phyloP scores from a whole-genome alignment of 2,113 vertebrate species.

The Callipepla squamata region DNA sequence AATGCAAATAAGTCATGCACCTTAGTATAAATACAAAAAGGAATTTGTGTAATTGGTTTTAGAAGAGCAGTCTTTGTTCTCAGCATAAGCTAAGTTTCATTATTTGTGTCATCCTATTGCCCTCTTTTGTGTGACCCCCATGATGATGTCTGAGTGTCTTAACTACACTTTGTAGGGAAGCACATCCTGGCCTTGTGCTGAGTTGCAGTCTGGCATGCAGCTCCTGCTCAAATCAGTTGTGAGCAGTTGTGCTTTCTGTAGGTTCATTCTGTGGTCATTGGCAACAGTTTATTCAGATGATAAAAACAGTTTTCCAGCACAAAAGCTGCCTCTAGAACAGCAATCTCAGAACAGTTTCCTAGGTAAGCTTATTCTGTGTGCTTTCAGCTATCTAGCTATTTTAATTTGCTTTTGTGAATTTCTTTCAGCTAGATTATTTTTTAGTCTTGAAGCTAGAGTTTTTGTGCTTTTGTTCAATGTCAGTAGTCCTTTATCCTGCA shows the following conservation, averaged over 20 bases:
- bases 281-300: background rate
- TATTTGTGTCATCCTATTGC: accelerated
- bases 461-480: background rate
- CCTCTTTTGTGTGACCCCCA: background rate
- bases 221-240: background rate
- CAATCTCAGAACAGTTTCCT: background rate
- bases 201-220: background rate
- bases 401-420: background rate
- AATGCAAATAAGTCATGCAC: background rate
- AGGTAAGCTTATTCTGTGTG: background rate
- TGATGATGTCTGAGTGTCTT: background rate
- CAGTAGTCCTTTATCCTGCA: background rate
- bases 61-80: background rate
- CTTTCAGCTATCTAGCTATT: background rate
- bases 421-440: background rate
- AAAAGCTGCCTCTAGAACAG: background rate
- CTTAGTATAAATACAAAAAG: background rate
- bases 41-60: background rate
- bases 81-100: background rate
- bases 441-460: background rate
- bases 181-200: background rate
- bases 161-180: background rate
- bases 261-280: background rate
- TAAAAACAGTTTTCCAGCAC: background rate
- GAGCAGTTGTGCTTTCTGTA: background rate